Conservation (phyloP, 2,113 vertebrate species). For the Gopherus flavomarginatus region DNA sequence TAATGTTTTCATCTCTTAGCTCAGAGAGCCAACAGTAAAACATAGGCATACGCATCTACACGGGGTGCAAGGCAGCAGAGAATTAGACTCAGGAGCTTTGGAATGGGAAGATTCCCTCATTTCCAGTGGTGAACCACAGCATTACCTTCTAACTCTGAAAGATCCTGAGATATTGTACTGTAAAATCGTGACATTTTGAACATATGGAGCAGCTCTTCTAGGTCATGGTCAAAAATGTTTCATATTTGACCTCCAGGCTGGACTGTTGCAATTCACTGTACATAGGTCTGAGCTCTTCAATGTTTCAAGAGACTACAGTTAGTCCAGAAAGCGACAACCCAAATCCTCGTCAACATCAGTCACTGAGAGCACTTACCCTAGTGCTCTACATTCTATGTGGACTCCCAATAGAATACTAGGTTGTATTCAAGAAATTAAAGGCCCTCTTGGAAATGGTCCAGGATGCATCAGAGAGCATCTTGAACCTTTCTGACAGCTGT, state of each 20-base stretch:
- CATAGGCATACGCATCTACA: not conserved
- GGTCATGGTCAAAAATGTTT: not conserved
- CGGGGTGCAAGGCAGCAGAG: not conserved
- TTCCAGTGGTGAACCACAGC: not conserved
- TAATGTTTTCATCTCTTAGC: no score
- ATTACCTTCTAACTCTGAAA: not conserved
- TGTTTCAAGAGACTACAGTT: no score
- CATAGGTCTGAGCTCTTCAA: not conserved
- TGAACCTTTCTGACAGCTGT: not conserved
- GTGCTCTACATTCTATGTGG: no score
- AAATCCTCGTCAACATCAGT: no score
- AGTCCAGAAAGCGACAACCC: no score
- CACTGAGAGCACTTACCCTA: no score
- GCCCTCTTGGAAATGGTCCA: no score
- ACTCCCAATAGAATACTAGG: no score
- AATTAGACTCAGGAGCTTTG: not conserved
- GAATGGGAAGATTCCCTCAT: not conserved
- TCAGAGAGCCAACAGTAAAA: not conserved
- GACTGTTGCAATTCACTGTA: not conserved
- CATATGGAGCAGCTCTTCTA: not conserved
- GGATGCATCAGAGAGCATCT: no score
- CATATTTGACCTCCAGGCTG: not conserved
- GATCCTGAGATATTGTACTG: not conserved
- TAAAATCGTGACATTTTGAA: not conserved
- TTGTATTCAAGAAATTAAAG: no score